A percentile compares a stretch with the other conserved stretches of the same genome.
Conservation (phyloP, 2,888 invertebrate species). For the Mesorhabditis belari region DNA sequence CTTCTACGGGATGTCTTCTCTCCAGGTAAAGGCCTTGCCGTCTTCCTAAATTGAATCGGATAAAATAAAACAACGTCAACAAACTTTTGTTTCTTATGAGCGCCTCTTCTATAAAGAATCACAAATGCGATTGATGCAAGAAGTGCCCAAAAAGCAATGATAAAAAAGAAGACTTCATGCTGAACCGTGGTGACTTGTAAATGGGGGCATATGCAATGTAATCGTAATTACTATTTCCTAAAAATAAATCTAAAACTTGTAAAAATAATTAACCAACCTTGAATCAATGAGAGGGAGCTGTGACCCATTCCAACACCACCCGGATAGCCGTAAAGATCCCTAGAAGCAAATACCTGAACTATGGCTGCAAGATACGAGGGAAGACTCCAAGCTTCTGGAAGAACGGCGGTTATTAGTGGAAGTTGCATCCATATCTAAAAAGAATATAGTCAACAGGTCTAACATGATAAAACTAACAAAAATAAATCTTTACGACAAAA, state of each 20-base stretch:
- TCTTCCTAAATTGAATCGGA: neutral
- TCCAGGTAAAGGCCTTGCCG: neutral
- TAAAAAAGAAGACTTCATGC: conserved; percentile 36
- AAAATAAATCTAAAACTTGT: neutral
- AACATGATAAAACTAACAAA: neutral
- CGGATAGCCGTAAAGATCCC: too few relatives aligned
- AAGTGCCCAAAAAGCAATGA: conserved; percentile 42
- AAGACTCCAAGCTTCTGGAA: conserved; percentile 80
- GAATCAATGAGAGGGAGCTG: conserved; percentile 69
- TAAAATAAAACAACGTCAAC: neutral
- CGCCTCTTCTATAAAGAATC: conserved; percentile 23
- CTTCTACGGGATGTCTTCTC: neutral
- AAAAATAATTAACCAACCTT: conserved; percentile 61
- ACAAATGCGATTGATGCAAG: conserved; percentile 37
- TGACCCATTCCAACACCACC: too few relatives aligned
- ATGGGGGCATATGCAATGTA: conserved; percentile 24
- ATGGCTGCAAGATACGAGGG: conserved; percentile 76
- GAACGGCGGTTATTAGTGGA: conserved; percentile 72
- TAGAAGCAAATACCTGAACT: conserved; percentile 73
- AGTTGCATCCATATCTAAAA: conserved; percentile 70
- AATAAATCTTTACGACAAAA: too few relatives aligned
- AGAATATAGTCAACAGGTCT: conserved; percentile 35
- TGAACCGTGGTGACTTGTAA: conserved; percentile 39
- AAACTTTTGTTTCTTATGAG: conserved; percentile 7
- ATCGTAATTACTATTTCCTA: conserved; percentile 40